phyloP scores from a whole-genome alignment of 1,140 invertebrate genomes.

The Melipona quadrifasciata region DNA sequence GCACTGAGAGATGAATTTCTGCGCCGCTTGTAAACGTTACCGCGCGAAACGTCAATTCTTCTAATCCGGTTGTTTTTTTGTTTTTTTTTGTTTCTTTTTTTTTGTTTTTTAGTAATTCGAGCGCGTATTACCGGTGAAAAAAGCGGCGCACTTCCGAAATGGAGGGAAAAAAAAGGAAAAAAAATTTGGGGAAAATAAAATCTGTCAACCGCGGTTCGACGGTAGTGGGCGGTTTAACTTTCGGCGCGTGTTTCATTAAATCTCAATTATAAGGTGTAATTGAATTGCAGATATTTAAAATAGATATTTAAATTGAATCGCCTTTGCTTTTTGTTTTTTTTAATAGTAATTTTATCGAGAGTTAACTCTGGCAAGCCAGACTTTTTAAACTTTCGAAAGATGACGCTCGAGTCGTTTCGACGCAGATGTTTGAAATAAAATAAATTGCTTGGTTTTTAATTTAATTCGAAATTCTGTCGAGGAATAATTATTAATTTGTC shows the following conservation, averaged over 20 bases:
- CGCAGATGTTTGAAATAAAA: no score
- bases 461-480: no score
- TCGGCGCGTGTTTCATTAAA: background rate
- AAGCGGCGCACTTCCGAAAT: background rate
- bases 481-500: no score
- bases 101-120: background rate
- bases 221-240: background rate
- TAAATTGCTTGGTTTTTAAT: no score
- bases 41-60: slow-evolving; percentile 26
- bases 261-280: background rate
- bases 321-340: background rate
- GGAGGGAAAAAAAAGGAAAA: no score
- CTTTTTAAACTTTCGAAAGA: no score
- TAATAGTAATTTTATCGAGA: background rate
- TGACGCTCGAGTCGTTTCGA: no score
- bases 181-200: background rate
- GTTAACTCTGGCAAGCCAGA: background rate
- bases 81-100: background rate
- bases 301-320: background rate
- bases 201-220: background rate
- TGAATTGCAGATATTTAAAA: background rate
- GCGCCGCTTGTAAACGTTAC: slow-evolving; percentile 17
- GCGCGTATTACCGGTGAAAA: background rate
- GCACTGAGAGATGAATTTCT: slow-evolving; percentile 14
- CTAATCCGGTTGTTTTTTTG: slow-evolving; percentile 1